Evolutionary conservation across 2,888 invertebrate species (phyloP), one percentile per base, ranked within the genome.

Genomic region (Ichneumoninae sp.): DNA sequence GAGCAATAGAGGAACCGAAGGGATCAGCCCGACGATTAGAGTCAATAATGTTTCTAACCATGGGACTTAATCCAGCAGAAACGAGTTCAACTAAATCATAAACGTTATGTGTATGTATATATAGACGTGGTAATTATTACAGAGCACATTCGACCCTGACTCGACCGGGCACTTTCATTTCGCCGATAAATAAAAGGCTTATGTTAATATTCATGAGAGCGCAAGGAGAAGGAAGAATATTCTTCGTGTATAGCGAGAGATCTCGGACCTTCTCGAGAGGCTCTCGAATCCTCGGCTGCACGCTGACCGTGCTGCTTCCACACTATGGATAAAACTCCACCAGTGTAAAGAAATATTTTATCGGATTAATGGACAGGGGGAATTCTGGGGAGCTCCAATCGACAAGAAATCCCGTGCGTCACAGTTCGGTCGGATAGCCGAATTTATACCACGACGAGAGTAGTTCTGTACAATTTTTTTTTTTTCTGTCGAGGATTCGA

Each of bases 151-250:
- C 44, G 80, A 50, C 63, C 36, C 75, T 75, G 50, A 63, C 26
- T 33, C 65, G 74, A 63, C 10, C 36, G 19, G 85, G 85, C 88
- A 71, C 71, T 74, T 85, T 68, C 79, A 87, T 89, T 89, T 88
- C 86, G 87, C 88, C 89, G 85, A 88, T 87, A 90, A 89, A 88
- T 88, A 88, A 88, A 75, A 88, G 83, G 89, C 88, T 90, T 90
- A 89, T 87, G 90, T 86, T 90, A 89, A 89, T 88, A 75, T 75
- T 75, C 75, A 65, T 75, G 75, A 57, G 57, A 57, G 57, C 57
- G 57, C 57, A 57, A 57, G 26, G 26, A 57, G 26, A 22, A 57
- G 75, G 75, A 44, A 69, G 50, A 75, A 52, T 63, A 75, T 52
- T 75, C 75, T 50, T 36, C 50, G 75, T 50, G 26, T 57, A 22